These are phyloP conservation scores for Brotogeris chrysoptera DNA, from an alignment of 2,797 vertebrate genomes.

Conservation along the genomic window DNA sequence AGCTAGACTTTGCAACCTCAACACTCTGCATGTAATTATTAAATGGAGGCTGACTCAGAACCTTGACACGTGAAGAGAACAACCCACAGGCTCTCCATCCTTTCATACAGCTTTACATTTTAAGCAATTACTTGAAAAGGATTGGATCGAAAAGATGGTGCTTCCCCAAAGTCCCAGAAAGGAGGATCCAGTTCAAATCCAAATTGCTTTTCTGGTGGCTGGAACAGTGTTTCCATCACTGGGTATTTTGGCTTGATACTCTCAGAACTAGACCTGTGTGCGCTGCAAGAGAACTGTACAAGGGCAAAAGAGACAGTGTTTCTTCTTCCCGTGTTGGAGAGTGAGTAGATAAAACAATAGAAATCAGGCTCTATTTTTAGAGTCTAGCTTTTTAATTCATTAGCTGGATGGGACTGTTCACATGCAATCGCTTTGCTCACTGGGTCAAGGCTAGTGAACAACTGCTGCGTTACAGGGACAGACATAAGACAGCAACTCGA, in stretches of 20 bases:
- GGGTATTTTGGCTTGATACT: neutral
- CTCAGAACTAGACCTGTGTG: neutral
- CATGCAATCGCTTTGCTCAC: neutral
- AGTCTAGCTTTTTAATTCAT: conserved; percentile 27
- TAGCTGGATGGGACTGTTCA: neutral
- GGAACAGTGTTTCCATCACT: neutral
- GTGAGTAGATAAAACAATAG: neutral
- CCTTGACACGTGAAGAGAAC: neutral
- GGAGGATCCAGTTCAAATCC: neutral
- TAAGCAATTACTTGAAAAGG: neutral
- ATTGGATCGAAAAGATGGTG: neutral
- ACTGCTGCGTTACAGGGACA: neutral
- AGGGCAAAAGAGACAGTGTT: neutral
- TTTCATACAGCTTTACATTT: neutral
- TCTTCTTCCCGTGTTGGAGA: neutral
- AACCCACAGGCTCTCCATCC: neutral
- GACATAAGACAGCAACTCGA: neutral
- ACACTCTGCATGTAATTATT: neutral
- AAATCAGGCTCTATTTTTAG: conserved; percentile 7
- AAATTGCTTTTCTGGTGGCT: neutral
- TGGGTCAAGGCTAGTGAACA: neutral
- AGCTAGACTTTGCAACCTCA: neutral
- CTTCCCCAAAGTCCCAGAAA: neutral
- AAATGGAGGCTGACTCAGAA: conserved; percentile 39
- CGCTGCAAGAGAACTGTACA: neutral